These are phyloP conservation scores for Nicator chloris DNA, from an alignment of 2,113 vertebrate genomes.

Conservation along the genomic window DNA sequence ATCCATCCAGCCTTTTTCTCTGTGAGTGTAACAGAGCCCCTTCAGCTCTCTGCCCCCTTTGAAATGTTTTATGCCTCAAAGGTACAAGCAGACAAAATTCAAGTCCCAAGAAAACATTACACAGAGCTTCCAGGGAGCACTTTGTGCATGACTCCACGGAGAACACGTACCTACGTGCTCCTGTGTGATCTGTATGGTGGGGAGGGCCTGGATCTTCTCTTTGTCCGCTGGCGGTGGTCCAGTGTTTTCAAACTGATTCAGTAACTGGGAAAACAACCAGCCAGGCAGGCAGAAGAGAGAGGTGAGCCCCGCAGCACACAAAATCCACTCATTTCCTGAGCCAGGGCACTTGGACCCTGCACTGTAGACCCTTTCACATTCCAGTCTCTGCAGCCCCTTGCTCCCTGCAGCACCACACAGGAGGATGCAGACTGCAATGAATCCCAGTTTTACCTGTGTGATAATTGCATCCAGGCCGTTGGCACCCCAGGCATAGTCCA, in stretches of 20 bases:
- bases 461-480: constrained; percentile 94
- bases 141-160: background rate
- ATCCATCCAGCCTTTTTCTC: background rate
- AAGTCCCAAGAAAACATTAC: background rate
- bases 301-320: background rate
- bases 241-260: constrained; percentile 99
- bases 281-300: background rate
- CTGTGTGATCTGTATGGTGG: constrained; percentile 87
- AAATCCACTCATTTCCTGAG: background rate
- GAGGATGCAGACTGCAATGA: rapidly evolving
- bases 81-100: background rate
- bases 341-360: background rate
- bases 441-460: constrained; percentile 81
- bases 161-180: constrained; percentile 87
- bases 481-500: constrained; percentile 97
- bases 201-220: constrained; percentile 93
- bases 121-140: background rate
- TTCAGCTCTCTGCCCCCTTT: background rate
- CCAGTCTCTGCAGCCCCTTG: rapidly evolving
- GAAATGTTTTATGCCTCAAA: background rate
- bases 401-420: rapidly evolving
- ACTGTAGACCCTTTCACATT: rapidly evolving
- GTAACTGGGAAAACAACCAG: constrained; percentile 77
- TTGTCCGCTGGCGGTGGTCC: constrained; percentile 95
- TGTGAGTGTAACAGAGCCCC: background rate